Evolutionary conservation across 2,113 vertebrate species (phyloP).

Genomic region (Ovis canadensis): DNA sequence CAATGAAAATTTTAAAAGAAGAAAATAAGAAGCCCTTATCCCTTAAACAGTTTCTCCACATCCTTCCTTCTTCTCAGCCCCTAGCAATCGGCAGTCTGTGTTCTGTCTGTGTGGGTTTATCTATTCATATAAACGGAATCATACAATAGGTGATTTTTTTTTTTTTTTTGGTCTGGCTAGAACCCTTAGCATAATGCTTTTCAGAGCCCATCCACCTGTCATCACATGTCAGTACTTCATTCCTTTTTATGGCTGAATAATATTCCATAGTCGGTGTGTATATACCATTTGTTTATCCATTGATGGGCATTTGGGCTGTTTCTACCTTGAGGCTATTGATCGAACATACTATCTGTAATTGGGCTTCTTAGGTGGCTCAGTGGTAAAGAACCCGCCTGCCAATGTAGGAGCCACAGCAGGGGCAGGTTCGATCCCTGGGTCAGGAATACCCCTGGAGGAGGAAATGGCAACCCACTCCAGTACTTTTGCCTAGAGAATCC

Average conservation of each 20-base stretch:
- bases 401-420: not conserved
- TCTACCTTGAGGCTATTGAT: constrained; percentile 61
- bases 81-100: not conserved
- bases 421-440: not conserved
- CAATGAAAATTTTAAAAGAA: not conserved
- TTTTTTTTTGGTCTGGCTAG: not conserved
- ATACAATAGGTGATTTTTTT: not conserved
- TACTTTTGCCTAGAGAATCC: not conserved
- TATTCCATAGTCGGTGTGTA: not conserved
- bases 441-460: not conserved
- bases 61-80: not conserved
- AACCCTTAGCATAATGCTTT: not conserved
- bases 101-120: not conserved
- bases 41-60: not conserved
- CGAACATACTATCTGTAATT: constrained; percentile 71
- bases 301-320: not conserved
- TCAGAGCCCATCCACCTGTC: not conserved
- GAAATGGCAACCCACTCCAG: not conserved
- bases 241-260: not conserved
- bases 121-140: not conserved
- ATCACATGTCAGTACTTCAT: not conserved
- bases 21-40: not conserved
- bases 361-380: not conserved
- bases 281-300: not conserved
- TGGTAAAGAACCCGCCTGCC: not conserved